Evolutionary conservation across 2,797 vertebrate species (phyloP).

Genomic region (Siniperca scherzeri): DNA sequence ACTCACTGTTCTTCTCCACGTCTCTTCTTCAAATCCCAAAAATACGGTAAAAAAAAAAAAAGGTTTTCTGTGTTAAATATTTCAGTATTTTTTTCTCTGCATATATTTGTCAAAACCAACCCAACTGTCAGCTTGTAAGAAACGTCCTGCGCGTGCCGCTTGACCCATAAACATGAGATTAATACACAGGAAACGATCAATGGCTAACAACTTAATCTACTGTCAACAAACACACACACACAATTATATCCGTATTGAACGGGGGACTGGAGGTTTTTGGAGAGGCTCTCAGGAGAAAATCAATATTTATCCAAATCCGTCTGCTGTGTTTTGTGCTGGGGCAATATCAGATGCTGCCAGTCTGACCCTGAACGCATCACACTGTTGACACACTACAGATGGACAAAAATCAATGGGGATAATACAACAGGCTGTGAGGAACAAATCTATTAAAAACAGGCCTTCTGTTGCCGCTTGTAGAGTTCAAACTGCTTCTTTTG

Average conservation of each 20-base stretch:
- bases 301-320: conserved; percentile 44
- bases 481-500: background rate
- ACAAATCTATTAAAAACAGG: background rate
- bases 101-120: background rate
- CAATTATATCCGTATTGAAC: background rate
- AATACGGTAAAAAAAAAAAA: background rate
- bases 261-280: conserved; percentile 12
- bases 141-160: background rate
- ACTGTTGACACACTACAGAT: conserved; percentile 35
- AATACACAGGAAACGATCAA: conserved; percentile 29
- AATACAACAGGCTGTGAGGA: conserved; percentile 7
- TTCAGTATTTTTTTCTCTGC: background rate
- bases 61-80: background rate
- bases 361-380: conserved; percentile 45
- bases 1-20: conserved; percentile 2
- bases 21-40: background rate
- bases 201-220: conserved; percentile 28
- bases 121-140: background rate
- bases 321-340: conserved; percentile 8
- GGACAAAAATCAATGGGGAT: conserved; percentile 53
- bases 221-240: conserved; percentile 24
- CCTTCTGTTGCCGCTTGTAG: background rate
- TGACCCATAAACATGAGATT: conserved; percentile 19
- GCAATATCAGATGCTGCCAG: background rate
- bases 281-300: conserved; percentile 42